These are phyloP conservation scores for Cyprinodon brontotheroides DNA, from an alignment of 2,113 vertebrate genomes.

Conservation along the genomic window DNA sequence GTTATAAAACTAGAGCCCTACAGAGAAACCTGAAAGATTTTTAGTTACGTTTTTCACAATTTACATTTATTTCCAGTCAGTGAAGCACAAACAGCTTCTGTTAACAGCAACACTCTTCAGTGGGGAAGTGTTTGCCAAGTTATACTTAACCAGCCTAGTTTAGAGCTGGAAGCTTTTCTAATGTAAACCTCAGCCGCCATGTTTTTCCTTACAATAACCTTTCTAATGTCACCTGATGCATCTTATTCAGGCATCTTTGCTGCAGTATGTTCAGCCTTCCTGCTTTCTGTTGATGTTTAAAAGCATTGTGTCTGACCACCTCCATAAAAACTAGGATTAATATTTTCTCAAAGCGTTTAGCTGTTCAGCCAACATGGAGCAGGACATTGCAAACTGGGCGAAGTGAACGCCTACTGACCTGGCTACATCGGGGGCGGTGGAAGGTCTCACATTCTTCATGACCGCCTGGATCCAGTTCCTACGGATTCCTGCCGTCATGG, in stretches of 20 bases:
- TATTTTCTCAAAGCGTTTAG: not conserved
- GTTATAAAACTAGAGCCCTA: too few relatives aligned
- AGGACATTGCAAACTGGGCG: not conserved
- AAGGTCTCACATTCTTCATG: constrained; percentile 83
- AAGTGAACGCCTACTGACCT: constrained; percentile 62
- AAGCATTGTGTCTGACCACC: not conserved
- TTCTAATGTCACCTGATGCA: not conserved
- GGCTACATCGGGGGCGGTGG: constrained; percentile 82
- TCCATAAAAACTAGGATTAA: too few relatives aligned
- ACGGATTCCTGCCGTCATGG: constrained; percentile 85
- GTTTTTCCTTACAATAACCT: not conserved
- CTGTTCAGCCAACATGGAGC: not conserved
- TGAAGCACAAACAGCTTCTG: too few relatives aligned
- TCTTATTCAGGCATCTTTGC: not conserved
- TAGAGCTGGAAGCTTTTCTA: too few relatives aligned
- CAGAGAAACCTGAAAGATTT: too few relatives aligned
- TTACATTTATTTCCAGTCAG: too few relatives aligned
- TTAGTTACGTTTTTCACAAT: too few relatives aligned
- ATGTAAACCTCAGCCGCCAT: not conserved
- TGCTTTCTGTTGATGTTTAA: too few relatives aligned
- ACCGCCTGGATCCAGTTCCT: constrained; percentile 86
- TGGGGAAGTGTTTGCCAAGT: too few relatives aligned
- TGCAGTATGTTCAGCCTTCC: too few relatives aligned
- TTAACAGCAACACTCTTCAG: too few relatives aligned
- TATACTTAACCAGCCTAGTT: too few relatives aligned